These are phyloP conservation scores for Arrhamphus sclerolepis DNA, from an alignment of 2,797 vertebrate species.

Conservation along the genomic window DNA sequence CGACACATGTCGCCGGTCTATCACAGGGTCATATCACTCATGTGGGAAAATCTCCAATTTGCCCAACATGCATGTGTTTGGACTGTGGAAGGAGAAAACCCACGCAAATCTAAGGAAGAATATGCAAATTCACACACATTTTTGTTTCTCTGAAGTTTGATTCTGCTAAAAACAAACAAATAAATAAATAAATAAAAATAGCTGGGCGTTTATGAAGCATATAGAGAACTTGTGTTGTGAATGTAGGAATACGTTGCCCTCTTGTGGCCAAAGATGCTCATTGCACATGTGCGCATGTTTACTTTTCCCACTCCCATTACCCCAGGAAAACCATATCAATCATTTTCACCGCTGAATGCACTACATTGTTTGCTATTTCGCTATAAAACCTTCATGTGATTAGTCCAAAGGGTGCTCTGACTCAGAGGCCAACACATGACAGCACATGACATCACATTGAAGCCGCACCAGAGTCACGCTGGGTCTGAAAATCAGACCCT, in stretches of 20 bases:
- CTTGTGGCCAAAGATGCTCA: slow-evolving; percentile 38
- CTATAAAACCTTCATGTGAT: slow-evolving; percentile 38
- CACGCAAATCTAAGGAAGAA: too few species aligned
- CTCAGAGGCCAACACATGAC: slow-evolving; percentile 48
- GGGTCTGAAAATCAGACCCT: neutral
- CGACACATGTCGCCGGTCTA: too few species aligned
- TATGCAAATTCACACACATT: too few species aligned
- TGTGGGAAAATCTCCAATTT: too few species aligned
- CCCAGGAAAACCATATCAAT: neutral
- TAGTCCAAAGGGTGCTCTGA: neutral
- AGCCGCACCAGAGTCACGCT: slow-evolving; percentile 12
- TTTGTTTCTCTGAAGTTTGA: too few species aligned
- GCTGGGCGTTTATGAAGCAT: neutral
- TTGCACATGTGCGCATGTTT: slow-evolving; percentile 5
- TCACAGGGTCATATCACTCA: too few species aligned
- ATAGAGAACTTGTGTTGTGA: neutral
- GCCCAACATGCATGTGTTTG: too few species aligned
- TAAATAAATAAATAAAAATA: neutral
- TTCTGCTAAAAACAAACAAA: too few species aligned
- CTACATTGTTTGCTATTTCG: slow-evolving; percentile 13
- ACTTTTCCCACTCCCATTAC: neutral
- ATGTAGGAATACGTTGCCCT: slow-evolving; percentile 10
- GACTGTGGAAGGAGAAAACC: too few species aligned
- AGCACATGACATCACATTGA: slow-evolving; percentile 45
- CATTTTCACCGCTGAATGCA: slow-evolving; percentile 13